Evolutionary conservation across 2,888 invertebrate species (phyloP), one percentile per base, ranked within the genome.

Genomic region (Nymphalis c-album): DNA sequence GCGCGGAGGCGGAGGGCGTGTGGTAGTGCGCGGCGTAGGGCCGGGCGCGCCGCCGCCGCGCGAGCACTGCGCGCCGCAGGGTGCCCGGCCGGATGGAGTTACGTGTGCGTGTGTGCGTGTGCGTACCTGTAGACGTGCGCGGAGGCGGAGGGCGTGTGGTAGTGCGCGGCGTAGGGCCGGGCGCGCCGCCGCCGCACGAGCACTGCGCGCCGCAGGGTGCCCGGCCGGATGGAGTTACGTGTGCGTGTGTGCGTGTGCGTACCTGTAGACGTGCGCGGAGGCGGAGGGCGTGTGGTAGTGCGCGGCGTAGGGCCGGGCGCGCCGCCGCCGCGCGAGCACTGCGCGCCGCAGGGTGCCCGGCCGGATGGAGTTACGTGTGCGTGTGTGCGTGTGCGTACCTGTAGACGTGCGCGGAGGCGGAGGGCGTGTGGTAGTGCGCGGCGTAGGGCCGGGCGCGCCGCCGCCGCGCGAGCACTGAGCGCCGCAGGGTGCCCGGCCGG

Each of bases 311-410:
- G 86, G 85, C 74, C 83, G 79, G 17, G 83, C 80, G 59, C 76
- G 86, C 85, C 93, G 92, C 78, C 94, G 93, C 65, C 94, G 93
- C 75, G 95, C 93, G 69, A 94, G 86, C 75, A 96, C 90, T 18
- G 96, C 95, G 82, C 94, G 94, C 60, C 95, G 94, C 77, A 96
- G 94, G 80, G 96, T 95, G 79, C 95, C 95, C 60, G 97, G 97
- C 74, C 93, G 94, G 67, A 95, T 78, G 2, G 96, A 94, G 75
- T 95, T 95, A 83, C 94, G 94, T 69, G 95, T 79, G 95, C 94
- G 79, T 94, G 94, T 67, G 84, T 83, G 74, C 84, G 81, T 77
- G 66, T 83, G 82, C 76, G 80, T 59, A 76, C 76, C 77, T 74
- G 74, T 78, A 78, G 68, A 91, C 85, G 78, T 85, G 85, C 66